phyloP scores from a whole-genome alignment of 2,797 vertebrate species.

The Cyprinella venusta region DNA sequence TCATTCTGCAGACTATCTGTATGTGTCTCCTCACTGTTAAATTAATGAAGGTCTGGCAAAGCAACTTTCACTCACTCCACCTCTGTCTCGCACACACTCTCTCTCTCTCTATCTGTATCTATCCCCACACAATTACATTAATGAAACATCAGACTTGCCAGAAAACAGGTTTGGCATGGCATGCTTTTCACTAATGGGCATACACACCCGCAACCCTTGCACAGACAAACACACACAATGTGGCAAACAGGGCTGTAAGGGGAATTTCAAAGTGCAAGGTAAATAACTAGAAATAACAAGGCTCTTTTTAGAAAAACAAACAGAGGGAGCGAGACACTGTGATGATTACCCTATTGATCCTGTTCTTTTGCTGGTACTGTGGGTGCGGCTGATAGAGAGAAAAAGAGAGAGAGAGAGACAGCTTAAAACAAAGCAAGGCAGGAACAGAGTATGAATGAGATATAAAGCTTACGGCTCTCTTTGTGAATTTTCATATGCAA shows the following conservation, averaged over 20 bases:
- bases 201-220: neutral
- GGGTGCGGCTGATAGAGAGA: neutral
- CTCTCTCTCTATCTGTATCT: slow-evolving; percentile 45
- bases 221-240: slow-evolving; percentile 7
- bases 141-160: slow-evolving; percentile 52
- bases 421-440: slow-evolving; percentile 37
- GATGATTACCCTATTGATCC: slow-evolving; percentile 38
- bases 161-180: slow-evolving; percentile 52
- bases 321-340: slow-evolving; percentile 46
- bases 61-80: slow-evolving; percentile 22
- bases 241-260: neutral
- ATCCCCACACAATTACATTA: slow-evolving; percentile 46
- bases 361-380: slow-evolving; percentile 24
- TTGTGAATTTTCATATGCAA: neutral
- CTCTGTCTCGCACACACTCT: neutral
- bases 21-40: slow-evolving; percentile 42
- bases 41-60: slow-evolving; percentile 49
- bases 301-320: slow-evolving; percentile 48
- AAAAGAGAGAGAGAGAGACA: slow-evolving; percentile 31
- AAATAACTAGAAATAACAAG: slow-evolving; percentile 55
- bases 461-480: slow-evolving; percentile 3
- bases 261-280: slow-evolving; percentile 35
- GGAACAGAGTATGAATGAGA: slow-evolving; percentile 22
- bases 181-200: slow-evolving; percentile 33
- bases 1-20: slow-evolving; percentile 46